A percentile compares a stretch with the other conserved stretches of the same genome.
Conservation (phyloP, 2,888 invertebrate species). For the Agrochola lychnidis region DNA sequence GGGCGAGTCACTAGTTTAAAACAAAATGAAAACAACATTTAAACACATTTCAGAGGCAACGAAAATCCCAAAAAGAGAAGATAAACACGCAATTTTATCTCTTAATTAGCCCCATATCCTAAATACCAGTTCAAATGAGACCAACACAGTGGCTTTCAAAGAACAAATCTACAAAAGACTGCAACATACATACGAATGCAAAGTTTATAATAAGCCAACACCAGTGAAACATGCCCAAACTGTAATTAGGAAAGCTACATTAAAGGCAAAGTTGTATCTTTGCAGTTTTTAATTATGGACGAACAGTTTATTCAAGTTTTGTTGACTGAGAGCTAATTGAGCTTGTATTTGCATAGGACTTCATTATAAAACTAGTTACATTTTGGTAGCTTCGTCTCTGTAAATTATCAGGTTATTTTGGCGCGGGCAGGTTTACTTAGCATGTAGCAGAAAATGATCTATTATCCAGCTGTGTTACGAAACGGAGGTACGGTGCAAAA, state of each 20-base stretch:
- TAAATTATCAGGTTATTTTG: background rate
- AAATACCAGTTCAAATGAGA: slow-evolving; percentile 25
- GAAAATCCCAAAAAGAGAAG: background rate
- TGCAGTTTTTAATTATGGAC: slow-evolving; percentile 41
- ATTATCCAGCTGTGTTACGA: too few species aligned
- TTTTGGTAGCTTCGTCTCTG: background rate
- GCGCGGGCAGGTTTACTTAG: too few species aligned
- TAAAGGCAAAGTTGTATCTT: slow-evolving; percentile 31
- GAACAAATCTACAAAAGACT: slow-evolving; percentile 34
- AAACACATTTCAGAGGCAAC: background rate
- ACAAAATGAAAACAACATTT: background rate
- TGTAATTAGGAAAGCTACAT: slow-evolving; percentile 46
- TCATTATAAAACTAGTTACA: background rate
- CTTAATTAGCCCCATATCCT: slow-evolving; percentile 44
- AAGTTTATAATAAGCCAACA: slow-evolving; percentile 53
- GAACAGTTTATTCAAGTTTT: slow-evolving; percentile 22
- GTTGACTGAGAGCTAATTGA: slow-evolving; percentile 4
- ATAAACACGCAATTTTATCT: background rate
- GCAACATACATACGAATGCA: slow-evolving; percentile 6
- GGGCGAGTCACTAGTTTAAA: too few species aligned
- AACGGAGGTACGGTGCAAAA: too few species aligned
- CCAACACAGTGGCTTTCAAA: slow-evolving; percentile 22
- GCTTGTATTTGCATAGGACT: background rate
- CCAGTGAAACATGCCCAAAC: slow-evolving; percentile 31
- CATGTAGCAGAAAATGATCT: too few species aligned